phyloP scores from a whole-genome alignment of 1,140 invertebrate genomes.

The roundworm (Caenorhabditis elegans) region DNA sequence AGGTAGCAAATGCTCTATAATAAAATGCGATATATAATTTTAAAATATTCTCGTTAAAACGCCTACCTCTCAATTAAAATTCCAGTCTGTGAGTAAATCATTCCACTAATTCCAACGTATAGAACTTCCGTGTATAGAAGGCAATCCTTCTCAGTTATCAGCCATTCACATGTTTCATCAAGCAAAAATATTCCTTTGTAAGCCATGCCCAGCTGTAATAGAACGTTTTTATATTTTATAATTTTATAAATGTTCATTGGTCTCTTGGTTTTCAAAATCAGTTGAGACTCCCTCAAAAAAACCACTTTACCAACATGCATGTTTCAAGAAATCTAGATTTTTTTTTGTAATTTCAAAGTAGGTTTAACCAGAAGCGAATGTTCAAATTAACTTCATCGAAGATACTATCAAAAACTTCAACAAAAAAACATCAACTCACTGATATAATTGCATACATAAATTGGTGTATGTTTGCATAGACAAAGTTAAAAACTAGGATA shows the following conservation, averaged over 20 bases:
- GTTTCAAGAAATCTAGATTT: too few relatives aligned
- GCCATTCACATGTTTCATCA: background rate
- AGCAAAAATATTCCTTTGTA: background rate
- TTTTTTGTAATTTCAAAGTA: too few relatives aligned
- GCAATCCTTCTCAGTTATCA: background rate
- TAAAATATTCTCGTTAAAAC: background rate
- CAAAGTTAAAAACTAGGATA: background rate
- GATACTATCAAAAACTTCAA: background rate
- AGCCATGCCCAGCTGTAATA: background rate
- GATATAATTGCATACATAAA: background rate
- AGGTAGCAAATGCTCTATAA: too few relatives aligned
- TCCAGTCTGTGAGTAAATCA: background rate
- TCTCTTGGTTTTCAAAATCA: too few relatives aligned
- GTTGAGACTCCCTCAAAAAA: too few relatives aligned
- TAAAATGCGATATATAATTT: too few relatives aligned
- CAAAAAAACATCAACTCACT: background rate
- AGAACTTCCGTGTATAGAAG: background rate
- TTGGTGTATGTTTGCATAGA: background rate
- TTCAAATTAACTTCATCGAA: background rate
- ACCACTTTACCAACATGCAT: too few relatives aligned
- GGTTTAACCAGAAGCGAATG: background rate
- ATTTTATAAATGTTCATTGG: background rate
- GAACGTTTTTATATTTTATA: background rate
- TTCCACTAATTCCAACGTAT: background rate
- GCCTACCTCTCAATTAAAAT: background rate